phyloP scores from a whole-genome alignment of 1,140 invertebrate species.

The Tyrophagus putrescentiae region DNA sequence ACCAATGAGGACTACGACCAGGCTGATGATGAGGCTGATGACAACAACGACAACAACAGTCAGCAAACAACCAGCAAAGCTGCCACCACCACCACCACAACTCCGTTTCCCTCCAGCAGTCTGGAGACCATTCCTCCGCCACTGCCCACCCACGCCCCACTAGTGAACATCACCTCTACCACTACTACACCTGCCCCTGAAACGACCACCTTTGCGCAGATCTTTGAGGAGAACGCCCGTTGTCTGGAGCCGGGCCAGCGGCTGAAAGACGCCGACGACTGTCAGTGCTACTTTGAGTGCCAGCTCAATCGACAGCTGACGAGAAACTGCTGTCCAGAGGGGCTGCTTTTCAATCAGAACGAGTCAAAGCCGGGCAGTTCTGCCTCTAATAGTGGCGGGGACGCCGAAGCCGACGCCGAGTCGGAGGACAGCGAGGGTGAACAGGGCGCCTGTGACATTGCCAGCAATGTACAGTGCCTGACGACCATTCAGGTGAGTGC shows the following conservation, averaged over 20 bases:
- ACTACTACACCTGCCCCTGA: no score
- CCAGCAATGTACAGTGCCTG: constrained; percentile 1
- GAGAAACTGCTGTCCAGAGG: constrained; percentile 21
- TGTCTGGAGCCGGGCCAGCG: constrained; percentile 13
- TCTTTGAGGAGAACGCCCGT: constrained; percentile 9
- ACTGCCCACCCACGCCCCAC: neutral
- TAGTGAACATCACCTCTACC: constrained; percentile 7
- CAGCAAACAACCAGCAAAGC: neutral
- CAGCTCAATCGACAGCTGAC: constrained; percentile 10
- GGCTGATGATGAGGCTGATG: no score
- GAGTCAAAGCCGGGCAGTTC: neutral
- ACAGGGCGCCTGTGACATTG: neutral
- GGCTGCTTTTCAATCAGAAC: constrained; percentile 8
- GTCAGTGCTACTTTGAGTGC: constrained; percentile 18
- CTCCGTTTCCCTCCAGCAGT: neutral
- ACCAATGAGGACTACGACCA: no score
- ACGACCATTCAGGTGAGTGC: constrained; percentile 16
- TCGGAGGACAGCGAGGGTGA: constrained; percentile 4
- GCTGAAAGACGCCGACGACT: constrained; percentile 15
- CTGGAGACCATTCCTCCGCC: neutral
- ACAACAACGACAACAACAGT: no score
- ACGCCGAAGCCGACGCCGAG: neutral
- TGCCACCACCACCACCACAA: neutral
- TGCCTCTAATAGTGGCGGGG: neutral
- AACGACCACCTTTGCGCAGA: constrained; percentile 6